A percentile compares a stretch with the other conserved stretches of the same genome.
phyloP scores from a whole-genome alignment of 1,140 invertebrate genomes.

The Oncopodura yosiiana region DNA sequence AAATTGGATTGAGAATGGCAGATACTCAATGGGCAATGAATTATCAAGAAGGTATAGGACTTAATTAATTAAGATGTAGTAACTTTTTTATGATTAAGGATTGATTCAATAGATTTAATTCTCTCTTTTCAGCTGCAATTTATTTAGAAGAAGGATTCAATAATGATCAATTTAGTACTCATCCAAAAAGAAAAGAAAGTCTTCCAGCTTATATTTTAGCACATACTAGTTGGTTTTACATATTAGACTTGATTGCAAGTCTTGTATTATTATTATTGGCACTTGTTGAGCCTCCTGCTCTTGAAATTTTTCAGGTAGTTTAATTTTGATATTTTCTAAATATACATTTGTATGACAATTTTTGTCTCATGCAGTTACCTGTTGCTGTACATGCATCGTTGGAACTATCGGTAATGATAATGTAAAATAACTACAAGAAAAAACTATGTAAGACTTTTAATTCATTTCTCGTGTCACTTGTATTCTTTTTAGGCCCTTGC shows the following conservation, averaged over 20 bases:
- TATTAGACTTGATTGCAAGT: constrained; percentile 67
- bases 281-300: constrained; percentile 69
- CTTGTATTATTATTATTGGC: constrained; percentile 67
- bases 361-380: constrained; percentile 47
- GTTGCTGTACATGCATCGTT: constrained; percentile 72
- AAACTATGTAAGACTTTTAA: no score
- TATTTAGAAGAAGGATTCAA: constrained; percentile 63
- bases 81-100: constrained; percentile 46
- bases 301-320: constrained; percentile 56
- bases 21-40: constrained; percentile 65
- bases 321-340: constrained; percentile 19
- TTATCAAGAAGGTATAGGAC: constrained; percentile 81
- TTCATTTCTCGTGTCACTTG: no score
- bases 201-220: constrained; percentile 77
- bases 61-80: constrained; percentile 75
- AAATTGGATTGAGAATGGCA: constrained; percentile 25
- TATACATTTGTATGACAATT: constrained; percentile 10
- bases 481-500: constrained; percentile 64
- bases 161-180: constrained; percentile 85
- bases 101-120: constrained; percentile 24
- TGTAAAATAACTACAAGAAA: no score
- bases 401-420: no score
- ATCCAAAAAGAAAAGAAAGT: constrained; percentile 69
- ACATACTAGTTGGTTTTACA: constrained; percentile 80
- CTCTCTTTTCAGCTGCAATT: constrained; percentile 45